phyloP scores from a whole-genome alignment of 2,888 invertebrate species.

The Bedellia somnulentella region DNA sequence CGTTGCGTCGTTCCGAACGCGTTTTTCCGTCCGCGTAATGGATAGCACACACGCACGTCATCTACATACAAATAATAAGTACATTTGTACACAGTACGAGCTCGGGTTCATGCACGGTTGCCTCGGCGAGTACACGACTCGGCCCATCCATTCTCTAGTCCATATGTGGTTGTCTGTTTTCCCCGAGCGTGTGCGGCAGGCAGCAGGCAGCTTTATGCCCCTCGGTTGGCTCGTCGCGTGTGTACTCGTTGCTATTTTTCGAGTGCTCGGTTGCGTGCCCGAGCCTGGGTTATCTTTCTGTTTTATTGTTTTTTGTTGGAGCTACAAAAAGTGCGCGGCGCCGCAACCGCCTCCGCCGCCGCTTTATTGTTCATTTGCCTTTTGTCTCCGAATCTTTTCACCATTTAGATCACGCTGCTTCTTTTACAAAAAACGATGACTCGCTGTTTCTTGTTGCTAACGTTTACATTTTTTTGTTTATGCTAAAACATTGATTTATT shows the following conservation, averaged over 20 bases:
- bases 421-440: no score
- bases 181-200: conserved; percentile 19
- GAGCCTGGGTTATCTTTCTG: conserved; percentile 35
- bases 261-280: conserved; percentile 38
- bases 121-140: conserved; percentile 32
- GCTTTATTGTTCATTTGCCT: conserved; percentile 38
- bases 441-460: no score
- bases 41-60: conserved; percentile 38
- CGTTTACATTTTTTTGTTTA: no score
- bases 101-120: conserved; percentile 43
- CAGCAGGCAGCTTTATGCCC: conserved; percentile 14
- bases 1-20: conserved; percentile 28
- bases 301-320: conserved; percentile 43
- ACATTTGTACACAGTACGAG: conserved; percentile 15
- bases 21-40: conserved; percentile 48
- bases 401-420: no score
- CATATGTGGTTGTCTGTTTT: conserved; percentile 22
- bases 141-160: conserved; percentile 18
- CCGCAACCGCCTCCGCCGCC: no score
- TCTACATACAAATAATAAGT: conserved; percentile 17
- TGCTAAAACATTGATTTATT: no score
- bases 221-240: conserved; percentile 22
- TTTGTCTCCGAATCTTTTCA: conserved; percentile 20
- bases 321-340: conserved; percentile 40
- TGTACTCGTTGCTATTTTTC: conserved; percentile 34